These are phyloP conservation scores for Mythimna pallens DNA, from an alignment of 2,888 invertebrate genomes.

Conservation along the genomic window DNA sequence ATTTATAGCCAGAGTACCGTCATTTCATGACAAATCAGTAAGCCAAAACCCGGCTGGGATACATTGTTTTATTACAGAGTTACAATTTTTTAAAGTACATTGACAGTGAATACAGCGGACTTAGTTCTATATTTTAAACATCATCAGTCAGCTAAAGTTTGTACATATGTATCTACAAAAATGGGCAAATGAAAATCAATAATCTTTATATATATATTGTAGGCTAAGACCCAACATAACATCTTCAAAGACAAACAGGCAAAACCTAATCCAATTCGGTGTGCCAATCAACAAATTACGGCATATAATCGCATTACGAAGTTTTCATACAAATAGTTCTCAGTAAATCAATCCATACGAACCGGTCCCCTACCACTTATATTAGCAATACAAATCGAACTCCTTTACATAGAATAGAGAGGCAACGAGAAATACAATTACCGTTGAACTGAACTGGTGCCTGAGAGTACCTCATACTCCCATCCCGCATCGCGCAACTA, in stretches of 20 bases:
- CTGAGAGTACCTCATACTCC: too few species aligned
- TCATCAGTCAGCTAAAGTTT: not conserved
- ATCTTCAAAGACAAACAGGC: slow-evolving; percentile 37
- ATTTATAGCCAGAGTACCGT: too few species aligned
- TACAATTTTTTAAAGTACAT: too few species aligned
- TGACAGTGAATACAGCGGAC: not conserved
- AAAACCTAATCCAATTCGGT: slow-evolving; percentile 35
- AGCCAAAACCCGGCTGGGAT: too few species aligned
- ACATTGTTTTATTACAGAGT: too few species aligned
- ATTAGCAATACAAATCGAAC: slow-evolving; percentile 54
- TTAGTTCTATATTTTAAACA: not conserved
- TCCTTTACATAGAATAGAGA: slow-evolving; percentile 28
- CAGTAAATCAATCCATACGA: slow-evolving; percentile 55
- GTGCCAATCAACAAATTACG: slow-evolving; percentile 49
- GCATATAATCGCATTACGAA: slow-evolving; percentile 52
- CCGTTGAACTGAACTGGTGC: too few species aligned
- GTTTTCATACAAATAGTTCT: slow-evolving; percentile 58
- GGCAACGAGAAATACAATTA: not conserved
- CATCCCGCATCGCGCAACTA: too few species aligned
- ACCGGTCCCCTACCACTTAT: slow-evolving; percentile 60
- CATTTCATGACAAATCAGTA: too few species aligned
- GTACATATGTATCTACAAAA: not conserved
- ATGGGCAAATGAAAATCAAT: not conserved
- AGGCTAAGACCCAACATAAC: not conserved
- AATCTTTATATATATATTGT: not conserved